Evolutionary conservation across 2,113 vertebrate species (phyloP).

Genomic region (Pedionomus torquatus): DNA sequence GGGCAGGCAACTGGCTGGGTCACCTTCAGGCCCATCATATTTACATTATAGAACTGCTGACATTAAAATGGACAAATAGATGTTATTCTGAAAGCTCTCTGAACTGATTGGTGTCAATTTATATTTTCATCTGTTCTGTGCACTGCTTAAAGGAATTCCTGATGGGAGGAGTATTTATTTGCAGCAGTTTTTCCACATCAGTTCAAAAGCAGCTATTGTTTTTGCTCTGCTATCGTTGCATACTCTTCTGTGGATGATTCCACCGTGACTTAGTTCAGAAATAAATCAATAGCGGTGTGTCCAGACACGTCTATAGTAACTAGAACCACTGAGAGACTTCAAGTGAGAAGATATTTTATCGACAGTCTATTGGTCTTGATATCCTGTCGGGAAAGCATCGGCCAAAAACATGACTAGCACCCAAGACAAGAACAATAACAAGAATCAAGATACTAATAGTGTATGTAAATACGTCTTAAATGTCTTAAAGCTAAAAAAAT

Average conservation of each 20-base stretch:
- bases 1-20: background rate
- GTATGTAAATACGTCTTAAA: background rate
- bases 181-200: background rate
- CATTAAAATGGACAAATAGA: background rate
- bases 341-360: background rate
- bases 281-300: background rate
- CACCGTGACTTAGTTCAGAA: background rate
- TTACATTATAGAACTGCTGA: background rate
- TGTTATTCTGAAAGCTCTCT: background rate
- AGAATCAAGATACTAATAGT: background rate
- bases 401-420: background rate
- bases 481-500: background rate
- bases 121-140: background rate
- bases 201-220: background rate
- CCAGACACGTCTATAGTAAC: background rate
- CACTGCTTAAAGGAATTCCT: background rate
- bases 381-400: background rate
- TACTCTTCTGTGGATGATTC: background rate
- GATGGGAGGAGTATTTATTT: background rate
- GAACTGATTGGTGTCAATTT: background rate
- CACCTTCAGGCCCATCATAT: background rate
- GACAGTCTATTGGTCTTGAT: background rate
- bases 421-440: background rate
- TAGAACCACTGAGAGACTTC: background rate
- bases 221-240: background rate